These are phyloP conservation scores for Pseudopipra pipra DNA, from an alignment of 2,113 vertebrate genomes.

Conservation along the genomic window DNA sequence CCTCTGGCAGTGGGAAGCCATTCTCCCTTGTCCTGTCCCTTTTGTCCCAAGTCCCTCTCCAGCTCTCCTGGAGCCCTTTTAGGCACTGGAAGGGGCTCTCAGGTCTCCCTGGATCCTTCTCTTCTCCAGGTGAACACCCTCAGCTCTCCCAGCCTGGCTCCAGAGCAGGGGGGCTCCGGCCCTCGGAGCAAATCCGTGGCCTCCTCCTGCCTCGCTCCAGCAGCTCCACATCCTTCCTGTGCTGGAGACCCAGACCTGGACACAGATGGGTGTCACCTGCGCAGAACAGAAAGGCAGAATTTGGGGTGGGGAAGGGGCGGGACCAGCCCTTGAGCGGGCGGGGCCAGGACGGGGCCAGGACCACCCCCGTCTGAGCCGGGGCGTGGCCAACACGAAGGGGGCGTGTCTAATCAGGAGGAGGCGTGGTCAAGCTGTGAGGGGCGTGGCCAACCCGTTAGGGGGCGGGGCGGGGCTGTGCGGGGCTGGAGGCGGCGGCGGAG, in stretches of 20 bases:
- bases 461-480: neutral
- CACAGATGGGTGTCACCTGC: fast-evolving
- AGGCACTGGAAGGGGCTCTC: neutral
- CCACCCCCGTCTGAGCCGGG: neutral
- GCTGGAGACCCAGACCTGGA: fast-evolving
- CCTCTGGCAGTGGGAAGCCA: neutral
- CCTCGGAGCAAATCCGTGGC: too few relatives aligned
- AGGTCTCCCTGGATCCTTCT: neutral
- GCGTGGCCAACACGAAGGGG: neutral
- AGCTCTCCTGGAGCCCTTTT: neutral
- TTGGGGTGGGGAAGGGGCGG: fast-evolving
- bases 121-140: neutral
- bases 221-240: fast-evolving
- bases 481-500: neutral
- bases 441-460: neutral
- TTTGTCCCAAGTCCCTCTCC: neutral
- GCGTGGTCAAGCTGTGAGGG: neutral
- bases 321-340: neutral
- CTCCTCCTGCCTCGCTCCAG: too few relatives aligned
- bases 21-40: fast-evolving
- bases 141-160: neutral
- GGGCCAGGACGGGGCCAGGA: fast-evolving
- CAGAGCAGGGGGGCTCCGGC: neutral
- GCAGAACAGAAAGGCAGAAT: too few relatives aligned
- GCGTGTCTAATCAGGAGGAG: neutral